phyloP scores from a whole-genome alignment of 2,113 vertebrate genomes.

The Sterrhoptilus dennistouni region DNA sequence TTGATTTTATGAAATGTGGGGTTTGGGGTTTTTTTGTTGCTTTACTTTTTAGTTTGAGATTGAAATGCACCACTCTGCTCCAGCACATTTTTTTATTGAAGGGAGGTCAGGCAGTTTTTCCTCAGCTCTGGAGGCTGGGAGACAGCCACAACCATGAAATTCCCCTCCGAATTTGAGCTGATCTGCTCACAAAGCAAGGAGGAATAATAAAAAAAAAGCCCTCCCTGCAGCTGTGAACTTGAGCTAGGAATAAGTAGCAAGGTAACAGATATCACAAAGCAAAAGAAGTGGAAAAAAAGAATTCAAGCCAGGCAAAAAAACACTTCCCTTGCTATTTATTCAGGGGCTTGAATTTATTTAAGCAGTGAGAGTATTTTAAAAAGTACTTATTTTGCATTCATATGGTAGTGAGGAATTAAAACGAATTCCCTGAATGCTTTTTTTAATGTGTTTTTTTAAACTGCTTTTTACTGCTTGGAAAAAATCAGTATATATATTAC shows the following conservation, averaged over 20 bases:
- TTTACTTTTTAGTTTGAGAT: not conserved
- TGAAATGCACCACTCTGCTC: not conserved
- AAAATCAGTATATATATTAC: not conserved
- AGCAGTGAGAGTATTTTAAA: not conserved
- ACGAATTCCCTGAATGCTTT: not conserved
- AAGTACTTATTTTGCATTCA: not conserved
- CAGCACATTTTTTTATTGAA: not conserved
- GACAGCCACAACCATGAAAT: not conserved
- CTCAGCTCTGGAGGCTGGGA: not conserved
- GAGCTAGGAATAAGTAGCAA: not conserved
- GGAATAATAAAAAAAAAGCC: not conserved
- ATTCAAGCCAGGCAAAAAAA: not conserved
- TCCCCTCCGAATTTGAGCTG: not conserved
- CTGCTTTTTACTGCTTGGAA: not conserved
- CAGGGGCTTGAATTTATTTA: not conserved
- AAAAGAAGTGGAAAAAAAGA: not conserved
- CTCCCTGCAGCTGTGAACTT: not conserved
- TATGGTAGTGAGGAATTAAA: not conserved
- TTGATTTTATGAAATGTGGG: conserved; percentile 35
- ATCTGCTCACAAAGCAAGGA: not conserved
- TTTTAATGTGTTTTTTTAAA: not conserved
- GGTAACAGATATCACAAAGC: conserved; percentile 9
- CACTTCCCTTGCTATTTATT: not conserved
- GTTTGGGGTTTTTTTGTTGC: not conserved
- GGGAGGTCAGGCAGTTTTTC: not conserved